A percentile compares a stretch with the other conserved stretches of the same genome.
These are phyloP conservation scores for Gulo gulo DNA, from an alignment of 2,113 vertebrate species.

Conservation along the genomic window DNA sequence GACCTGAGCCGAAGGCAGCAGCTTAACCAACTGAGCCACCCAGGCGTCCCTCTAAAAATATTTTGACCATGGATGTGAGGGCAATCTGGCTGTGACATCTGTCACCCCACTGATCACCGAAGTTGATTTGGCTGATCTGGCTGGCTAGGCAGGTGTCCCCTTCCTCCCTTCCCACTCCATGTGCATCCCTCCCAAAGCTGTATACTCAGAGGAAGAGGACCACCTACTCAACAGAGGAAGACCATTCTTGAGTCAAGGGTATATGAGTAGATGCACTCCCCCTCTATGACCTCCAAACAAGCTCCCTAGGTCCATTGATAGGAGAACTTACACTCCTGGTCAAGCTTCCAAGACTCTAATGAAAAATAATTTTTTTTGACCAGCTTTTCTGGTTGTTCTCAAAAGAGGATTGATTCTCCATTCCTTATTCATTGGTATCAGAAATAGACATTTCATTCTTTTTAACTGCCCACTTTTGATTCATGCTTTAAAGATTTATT, in stretches of 20 bases:
- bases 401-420: not conserved
- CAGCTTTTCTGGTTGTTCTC: not conserved
- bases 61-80: not conserved
- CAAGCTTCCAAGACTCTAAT: not conserved
- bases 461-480: not conserved
- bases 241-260: not conserved
- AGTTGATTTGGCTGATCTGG: not conserved
- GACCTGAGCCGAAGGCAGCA: too few relatives aligned
- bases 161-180: not conserved
- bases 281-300: not conserved
- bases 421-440: not conserved
- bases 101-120: not conserved
- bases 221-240: not conserved
- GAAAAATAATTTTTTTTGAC: not conserved
- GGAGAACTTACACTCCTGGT: not conserved
- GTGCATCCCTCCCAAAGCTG: not conserved
- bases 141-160: not conserved
- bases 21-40: too few relatives aligned
- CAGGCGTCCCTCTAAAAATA: not conserved
- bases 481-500: not conserved
- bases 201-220: not conserved
- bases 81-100: not conserved
- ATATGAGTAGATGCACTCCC: not conserved
- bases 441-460: not conserved
- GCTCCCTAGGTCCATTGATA: not conserved